A percentile compares a stretch with the other conserved stretches of the same genome.
Evolutionary conservation across 2,888 invertebrate species (phyloP).

Genomic region (Cetonia aurata): DNA sequence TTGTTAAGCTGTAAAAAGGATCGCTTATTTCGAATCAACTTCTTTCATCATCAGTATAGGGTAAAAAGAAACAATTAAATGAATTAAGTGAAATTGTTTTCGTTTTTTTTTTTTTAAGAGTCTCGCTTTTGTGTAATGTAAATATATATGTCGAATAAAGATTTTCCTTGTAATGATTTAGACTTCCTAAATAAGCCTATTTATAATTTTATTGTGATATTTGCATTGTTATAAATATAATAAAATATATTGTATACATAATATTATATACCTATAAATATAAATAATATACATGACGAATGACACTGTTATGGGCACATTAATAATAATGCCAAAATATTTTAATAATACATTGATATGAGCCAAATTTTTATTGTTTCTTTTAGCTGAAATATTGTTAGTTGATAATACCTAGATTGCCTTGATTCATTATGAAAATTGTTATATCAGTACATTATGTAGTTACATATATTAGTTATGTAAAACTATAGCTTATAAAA

Average conservation of each 20-base stretch:
- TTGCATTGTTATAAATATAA: slow-evolving; percentile 41
- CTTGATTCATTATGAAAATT: slow-evolving; percentile 57
- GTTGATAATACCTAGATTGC: slow-evolving; percentile 56
- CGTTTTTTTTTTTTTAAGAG: slow-evolving; percentile 11
- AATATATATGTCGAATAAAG: slow-evolving; percentile 20
- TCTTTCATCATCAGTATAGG: neutral
- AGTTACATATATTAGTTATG: slow-evolving; percentile 46
- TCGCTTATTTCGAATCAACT: slow-evolving; percentile 12
- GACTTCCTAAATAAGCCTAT: slow-evolving; percentile 42
- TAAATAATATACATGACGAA: slow-evolving; percentile 22
- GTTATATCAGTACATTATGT: slow-evolving; percentile 41
- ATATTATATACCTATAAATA: slow-evolving; percentile 27
- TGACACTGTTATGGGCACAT: slow-evolving; percentile 43
- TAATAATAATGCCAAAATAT: slow-evolving; percentile 50
- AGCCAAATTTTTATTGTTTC: slow-evolving; percentile 46
- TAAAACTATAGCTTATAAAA: slow-evolving; percentile 54
- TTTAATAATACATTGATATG: slow-evolving; percentile 50
- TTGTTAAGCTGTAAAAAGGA: slow-evolving; percentile 13
- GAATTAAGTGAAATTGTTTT: neutral
- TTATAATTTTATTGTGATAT: slow-evolving; percentile 43
- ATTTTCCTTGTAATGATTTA: slow-evolving; percentile 40
- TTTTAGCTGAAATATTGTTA: slow-evolving; percentile 42
- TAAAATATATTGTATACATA: slow-evolving; percentile 31
- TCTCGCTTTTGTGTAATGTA: slow-evolving; percentile 36
- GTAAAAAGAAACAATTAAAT: slow-evolving; percentile 11